These are phyloP conservation scores for Lepisosteus osseus DNA, from an alignment of 2,113 vertebrate genomes.

Conservation along the genomic window DNA sequence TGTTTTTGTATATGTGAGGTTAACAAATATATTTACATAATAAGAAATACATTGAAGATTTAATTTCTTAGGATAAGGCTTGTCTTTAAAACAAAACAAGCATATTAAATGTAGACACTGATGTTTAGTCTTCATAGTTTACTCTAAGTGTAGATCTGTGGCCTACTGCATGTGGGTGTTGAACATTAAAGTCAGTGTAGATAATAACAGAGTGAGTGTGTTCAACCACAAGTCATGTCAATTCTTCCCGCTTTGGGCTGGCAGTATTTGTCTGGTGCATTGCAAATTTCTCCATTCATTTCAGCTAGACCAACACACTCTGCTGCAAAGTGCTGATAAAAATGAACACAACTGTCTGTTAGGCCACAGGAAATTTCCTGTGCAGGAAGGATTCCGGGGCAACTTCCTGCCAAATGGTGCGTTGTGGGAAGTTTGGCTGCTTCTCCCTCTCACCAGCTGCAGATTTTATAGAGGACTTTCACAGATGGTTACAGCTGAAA, in stretches of 20 bases:
- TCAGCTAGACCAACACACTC: not conserved
- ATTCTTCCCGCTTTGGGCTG: not conserved
- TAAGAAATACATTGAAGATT: too few relatives aligned
- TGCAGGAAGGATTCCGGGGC: conserved; percentile 79
- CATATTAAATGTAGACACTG: too few relatives aligned
- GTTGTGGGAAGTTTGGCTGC: conserved; percentile 77
- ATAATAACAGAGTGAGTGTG: too few relatives aligned
- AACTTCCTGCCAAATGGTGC: conserved; percentile 79
- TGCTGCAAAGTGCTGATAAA: conserved; percentile 43
- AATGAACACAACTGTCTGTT: conserved; percentile 59
- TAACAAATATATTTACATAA: too few relatives aligned
- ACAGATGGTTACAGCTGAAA: not conserved
- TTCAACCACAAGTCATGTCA: too few relatives aligned
- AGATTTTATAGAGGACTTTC: not conserved
- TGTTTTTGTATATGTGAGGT: too few relatives aligned
- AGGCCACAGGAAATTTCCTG: conserved; percentile 89
- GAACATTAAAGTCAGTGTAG: too few relatives aligned
- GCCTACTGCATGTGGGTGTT: too few relatives aligned
- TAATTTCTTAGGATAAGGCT: too few relatives aligned
- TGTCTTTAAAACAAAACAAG: too few relatives aligned
- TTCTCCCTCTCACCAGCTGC: conserved; percentile 30
- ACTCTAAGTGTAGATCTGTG: too few relatives aligned
- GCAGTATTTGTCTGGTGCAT: not conserved
- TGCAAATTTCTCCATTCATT: not conserved
- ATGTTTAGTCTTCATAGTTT: too few relatives aligned